These are phyloP conservation scores for Peromyscus aztecus DNA, from an alignment of 2,797 vertebrate genomes.

Conservation along the genomic window DNA sequence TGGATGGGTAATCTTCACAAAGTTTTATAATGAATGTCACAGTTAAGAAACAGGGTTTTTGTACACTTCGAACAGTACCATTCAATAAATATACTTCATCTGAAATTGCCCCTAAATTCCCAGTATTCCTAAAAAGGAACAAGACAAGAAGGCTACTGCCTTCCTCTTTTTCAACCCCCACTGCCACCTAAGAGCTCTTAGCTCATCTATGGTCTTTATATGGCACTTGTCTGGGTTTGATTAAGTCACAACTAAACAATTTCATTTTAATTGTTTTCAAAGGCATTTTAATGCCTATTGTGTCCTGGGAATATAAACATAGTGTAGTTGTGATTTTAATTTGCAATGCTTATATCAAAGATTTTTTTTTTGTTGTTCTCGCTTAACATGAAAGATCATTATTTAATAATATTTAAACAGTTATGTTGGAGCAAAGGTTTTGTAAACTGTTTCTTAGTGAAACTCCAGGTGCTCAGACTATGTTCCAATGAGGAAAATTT, in stretches of 20 bases:
- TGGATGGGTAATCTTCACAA: background rate
- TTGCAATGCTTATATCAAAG: slow-evolving; percentile 3
- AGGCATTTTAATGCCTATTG: background rate
- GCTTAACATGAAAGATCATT: background rate
- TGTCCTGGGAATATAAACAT: background rate
- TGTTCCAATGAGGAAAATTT: background rate
- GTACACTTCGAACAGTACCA: background rate
- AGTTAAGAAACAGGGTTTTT: background rate
- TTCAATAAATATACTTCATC: background rate
- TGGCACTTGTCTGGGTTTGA: background rate
- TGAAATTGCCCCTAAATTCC: background rate
- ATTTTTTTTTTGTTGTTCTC: background rate
- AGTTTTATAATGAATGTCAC: background rate
- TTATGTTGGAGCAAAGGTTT: background rate
- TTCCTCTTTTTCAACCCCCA: background rate
- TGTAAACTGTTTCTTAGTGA: slow-evolving; percentile 44
- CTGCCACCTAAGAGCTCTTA: background rate
- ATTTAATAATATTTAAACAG: slow-evolving; percentile 24
- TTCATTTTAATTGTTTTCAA: slow-evolving; percentile 48
- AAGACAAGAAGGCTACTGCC: background rate
- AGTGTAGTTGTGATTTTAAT: background rate
- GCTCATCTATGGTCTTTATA: background rate
- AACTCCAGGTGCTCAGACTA: background rate
- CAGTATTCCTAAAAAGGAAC: background rate
- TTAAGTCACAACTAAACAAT: background rate